Base-by-base conservation (phyloP, 1,140 invertebrate species). In the Apis florea region DNA sequence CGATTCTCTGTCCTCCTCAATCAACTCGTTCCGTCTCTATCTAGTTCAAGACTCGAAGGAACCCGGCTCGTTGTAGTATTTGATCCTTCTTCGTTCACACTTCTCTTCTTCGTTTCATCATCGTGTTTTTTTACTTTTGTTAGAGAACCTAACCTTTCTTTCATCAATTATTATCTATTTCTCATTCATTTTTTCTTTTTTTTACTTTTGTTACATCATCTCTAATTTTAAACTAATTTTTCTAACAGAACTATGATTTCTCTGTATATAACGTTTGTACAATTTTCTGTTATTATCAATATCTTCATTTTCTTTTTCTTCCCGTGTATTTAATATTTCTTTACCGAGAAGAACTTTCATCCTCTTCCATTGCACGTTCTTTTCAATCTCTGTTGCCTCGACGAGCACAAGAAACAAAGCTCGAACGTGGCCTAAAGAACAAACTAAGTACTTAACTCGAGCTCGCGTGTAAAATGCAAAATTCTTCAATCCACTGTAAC, bases 121-220 rank as follows among this genome's bases (percentile, higher is more conserved):
- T 19, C 40, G 59, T n/a, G 58, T 63, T 26, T 64, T 64, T 73
- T 64, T 73, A 72, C n/a, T n/a, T 53, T n/a, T 49, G 21, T 17
- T 3, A 54, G 31, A 6, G n/a, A 40, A 4, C 31, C 31, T 40
- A 40, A 40, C 4, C 31, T 40, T 40, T 3, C 31, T 40, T 5
- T 4, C 4, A 40, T 40, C 5, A 40, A 31, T 40, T 40, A 40
- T 40, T 40, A 40, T 6, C 2, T 40, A 40, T 40, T n/a, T 31
- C 31, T 31, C 31, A 31, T 31, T 31, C 31, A 31, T 31, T 31
- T 31, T 31, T 31, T 40, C 6, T 40, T 40, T 40, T 40, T 40
- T 31, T 11, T 51, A 51, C 12, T 51, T 10, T 12, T 51, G 10
- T 51, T 15, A 12, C 2, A 2, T 12, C 11, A 13, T 51, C 1